phyloP scores from a whole-genome alignment of 2,797 vertebrate genomes.

The Epinephelus malabaricus region DNA sequence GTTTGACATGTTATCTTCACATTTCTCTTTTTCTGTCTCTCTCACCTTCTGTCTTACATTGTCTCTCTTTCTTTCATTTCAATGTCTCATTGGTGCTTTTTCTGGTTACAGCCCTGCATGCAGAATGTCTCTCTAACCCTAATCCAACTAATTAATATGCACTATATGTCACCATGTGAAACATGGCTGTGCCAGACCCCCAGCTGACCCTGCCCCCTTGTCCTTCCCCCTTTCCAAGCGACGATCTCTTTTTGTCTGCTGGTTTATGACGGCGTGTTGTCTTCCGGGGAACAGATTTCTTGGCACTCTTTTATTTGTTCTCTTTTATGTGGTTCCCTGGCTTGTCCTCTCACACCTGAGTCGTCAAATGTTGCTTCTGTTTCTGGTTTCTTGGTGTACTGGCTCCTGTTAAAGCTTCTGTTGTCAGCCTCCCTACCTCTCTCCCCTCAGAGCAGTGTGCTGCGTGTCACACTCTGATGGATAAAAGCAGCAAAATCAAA shows the following conservation, averaged over 20 bases:
- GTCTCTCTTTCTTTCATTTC: not conserved
- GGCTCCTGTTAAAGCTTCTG: constrained; percentile 11
- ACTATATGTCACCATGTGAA: constrained; percentile 33
- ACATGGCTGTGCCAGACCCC: constrained; percentile 20
- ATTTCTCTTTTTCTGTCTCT: constrained; percentile 8
- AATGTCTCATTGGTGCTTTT: not conserved
- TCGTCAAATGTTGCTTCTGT: constrained; percentile 29
- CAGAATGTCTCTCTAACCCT: constrained; percentile 29
- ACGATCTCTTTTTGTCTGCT: not conserved
- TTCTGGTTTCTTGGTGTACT: constrained; percentile 11
- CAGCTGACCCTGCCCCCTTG: too few species aligned
- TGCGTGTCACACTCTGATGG: constrained; percentile 32
- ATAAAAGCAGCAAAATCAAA: constrained; percentile 61
- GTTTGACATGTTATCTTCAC: constrained; percentile 22
- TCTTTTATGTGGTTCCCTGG: constrained; percentile 12
- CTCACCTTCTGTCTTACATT: constrained; percentile 1
- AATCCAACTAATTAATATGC: constrained; percentile 42
- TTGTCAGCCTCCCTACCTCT: not conserved
- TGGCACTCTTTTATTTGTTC: not conserved
- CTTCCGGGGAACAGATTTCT: constrained; percentile 3
- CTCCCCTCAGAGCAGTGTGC: constrained; percentile 18
- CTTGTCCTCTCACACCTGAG: constrained; percentile 35
- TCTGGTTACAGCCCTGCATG: constrained; percentile 34
- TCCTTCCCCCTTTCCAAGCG: too few species aligned
- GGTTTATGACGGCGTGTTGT: constrained; percentile 14